Evolutionary conservation across 1,140 invertebrate genomes (phyloP), one percentile per base, ranked within the genome.

Genomic region (Dendroctonus ponderosae): DNA sequence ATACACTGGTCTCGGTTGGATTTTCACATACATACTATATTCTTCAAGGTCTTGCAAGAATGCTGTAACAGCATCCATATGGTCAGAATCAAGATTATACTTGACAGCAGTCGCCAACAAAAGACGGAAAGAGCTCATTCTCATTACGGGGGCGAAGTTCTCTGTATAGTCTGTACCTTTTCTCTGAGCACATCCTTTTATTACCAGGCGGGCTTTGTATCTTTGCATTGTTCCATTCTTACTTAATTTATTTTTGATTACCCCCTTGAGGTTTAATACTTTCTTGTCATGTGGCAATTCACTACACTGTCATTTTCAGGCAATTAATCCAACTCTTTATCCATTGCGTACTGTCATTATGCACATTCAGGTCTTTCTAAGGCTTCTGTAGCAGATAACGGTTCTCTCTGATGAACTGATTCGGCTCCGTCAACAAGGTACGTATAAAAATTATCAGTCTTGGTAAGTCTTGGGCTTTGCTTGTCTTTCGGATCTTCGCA

Each of bases 41-140:
- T 83, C 80, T n/a, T 80, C 66, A 12, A 83, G 58, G 7, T 73
- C 80, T 71, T 82, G 66, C 5, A 81, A 62, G 63, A 80, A 81
- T 3, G 79, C 78, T 37, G 74, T 79, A 52, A n/a, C n/a, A 62
- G 75, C 66, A 70, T 80, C 76, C 48, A 77, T 68, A 63, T 78
- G 69, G 5, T 62, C 7, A 11, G 67, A 12, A 38, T 68, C n/a
- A 42, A 71, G 15, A 7, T 63, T 49, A 7, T 70, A 15, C 43
- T 15, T 15, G 39, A 67, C 56, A 5, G 68, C 68, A n/a, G 67
- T 56, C 7, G 66, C 59, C 72, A 52, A 76, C 8, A 75, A 6
- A 43, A 61, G 61, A 53, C 71, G 49, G 38, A 75, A 48, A 5
- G 71, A 69, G n/a, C 12, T 57, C 15, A 61, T 63, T 37, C 76